Conservation (phyloP, 2,888 invertebrate species). For the Drosophila pseudotakahashii region DNA sequence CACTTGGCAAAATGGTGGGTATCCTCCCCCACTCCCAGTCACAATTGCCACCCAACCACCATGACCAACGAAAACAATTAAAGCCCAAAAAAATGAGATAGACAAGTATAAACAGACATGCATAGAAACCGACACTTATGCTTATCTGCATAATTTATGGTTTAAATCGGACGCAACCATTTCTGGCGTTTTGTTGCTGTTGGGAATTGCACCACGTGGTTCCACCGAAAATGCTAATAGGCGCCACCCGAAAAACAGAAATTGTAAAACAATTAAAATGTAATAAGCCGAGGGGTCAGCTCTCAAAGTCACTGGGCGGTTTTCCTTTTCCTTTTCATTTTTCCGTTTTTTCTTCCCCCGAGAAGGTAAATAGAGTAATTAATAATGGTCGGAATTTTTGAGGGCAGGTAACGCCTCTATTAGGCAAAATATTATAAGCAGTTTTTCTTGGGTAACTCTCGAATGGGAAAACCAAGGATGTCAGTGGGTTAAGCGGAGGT, state of each 20-base stretch:
- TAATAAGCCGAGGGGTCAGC: slow-evolving; percentile 63
- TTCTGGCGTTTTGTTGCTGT: slow-evolving; percentile 47
- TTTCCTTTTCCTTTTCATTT: slow-evolving; percentile 24
- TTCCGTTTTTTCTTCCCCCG: slow-evolving; percentile 6
- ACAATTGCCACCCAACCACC: slow-evolving; percentile 29
- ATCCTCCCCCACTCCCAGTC: not conserved
- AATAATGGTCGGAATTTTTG: slow-evolving; percentile 57
- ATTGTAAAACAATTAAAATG: slow-evolving; percentile 82
- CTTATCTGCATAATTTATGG: slow-evolving; percentile 81
- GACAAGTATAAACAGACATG: slow-evolving; percentile 43
- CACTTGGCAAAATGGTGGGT: slow-evolving; percentile 42
- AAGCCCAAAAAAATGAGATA: slow-evolving; percentile 44
- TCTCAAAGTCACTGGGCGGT: slow-evolving; percentile 68
- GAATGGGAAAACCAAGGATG: slow-evolving; percentile 37
- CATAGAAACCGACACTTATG: slow-evolving; percentile 58
- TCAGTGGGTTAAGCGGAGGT: slow-evolving; percentile 15
- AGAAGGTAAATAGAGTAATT: slow-evolving; percentile 71
- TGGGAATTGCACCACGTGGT: slow-evolving; percentile 79
- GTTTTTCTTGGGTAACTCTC: slow-evolving; percentile 53
- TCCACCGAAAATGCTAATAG: slow-evolving; percentile 67
- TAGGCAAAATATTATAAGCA: slow-evolving; percentile 75
- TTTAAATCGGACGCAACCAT: slow-evolving; percentile 72
- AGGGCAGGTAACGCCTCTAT: slow-evolving; percentile 71
- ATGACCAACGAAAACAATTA: slow-evolving; percentile 69
- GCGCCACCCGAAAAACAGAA: slow-evolving; percentile 60